Evolutionary conservation across 2,797 vertebrate genomes (phyloP), one percentile per base, ranked within the genome.

Genomic region (Champsocephalus esox): DNA sequence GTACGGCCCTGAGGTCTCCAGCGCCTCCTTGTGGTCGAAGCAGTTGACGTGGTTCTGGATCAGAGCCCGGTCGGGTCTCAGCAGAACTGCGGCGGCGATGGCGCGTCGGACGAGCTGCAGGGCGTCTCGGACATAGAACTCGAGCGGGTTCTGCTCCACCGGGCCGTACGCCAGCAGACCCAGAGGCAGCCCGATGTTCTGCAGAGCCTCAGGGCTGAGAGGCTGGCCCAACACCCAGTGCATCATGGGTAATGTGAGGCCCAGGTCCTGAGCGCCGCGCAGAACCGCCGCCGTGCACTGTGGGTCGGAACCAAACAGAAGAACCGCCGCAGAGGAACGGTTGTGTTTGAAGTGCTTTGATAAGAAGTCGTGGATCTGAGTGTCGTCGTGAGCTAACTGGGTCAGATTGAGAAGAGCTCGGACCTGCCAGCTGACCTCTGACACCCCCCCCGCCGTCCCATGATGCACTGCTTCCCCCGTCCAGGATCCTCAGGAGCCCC

Each of bases 161-260:
- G 97, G 95, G 0, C 97, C 97, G 0, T 96, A 96, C 0, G 97
- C 97, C 81, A 99, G 81, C 14, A 99, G 89, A 19, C 97, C 96
- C 0, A 89, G 88, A 0, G 97, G 97, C 71, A 98, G 87, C 2
- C 96, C 96, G 0, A 95, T 90, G 0, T 94, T 94, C 41, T 96
- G 96, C 74, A 98, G 91, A 0, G 93, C 94, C 0, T 94, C 84
- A 0, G 95, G 83, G 0, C 94, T 93, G 63, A 97, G 91, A 0
- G 97, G 96, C 6, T 95, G 94, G 45, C 96, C 97, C 90, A 97
- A 86, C 66, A 99, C 68, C 97, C 97, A 98, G 83, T 94, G 96
- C 32, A 96, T 87, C 3, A 94, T 93, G 2, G 95, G 96, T 0
- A 71, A 82, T 0, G 84, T 90, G 59, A 97, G 87, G 13, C 96